A percentile compares a stretch with the other conserved stretches of the same genome.
These are phyloP conservation scores for Zosterops borbonicus DNA, from an alignment of 2,113 vertebrate genomes.

Conservation along the genomic window DNA sequence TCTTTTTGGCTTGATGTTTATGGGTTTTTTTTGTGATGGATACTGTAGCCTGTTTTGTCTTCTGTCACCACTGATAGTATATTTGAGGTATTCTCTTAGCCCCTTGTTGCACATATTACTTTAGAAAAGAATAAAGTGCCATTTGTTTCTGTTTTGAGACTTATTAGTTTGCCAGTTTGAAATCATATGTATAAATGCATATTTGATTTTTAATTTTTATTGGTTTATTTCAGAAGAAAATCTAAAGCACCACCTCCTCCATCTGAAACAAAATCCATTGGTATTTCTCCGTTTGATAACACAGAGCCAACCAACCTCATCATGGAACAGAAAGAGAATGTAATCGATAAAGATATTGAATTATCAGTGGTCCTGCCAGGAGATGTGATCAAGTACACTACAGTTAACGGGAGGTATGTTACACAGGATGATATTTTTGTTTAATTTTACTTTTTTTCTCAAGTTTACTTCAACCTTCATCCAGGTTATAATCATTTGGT, in stretches of 20 bases:
- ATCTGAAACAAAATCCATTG: constrained; percentile 65
- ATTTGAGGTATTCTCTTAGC: background rate
- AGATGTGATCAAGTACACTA: constrained; percentile 83
- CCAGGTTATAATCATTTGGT: background rate
- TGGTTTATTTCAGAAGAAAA: constrained; percentile 81
- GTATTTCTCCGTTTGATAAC: constrained; percentile 73
- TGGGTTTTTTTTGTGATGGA: background rate
- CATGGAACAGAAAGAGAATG: constrained; percentile 91
- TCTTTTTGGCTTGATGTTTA: background rate
- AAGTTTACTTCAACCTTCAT: background rate
- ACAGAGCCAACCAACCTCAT: constrained; percentile 63
- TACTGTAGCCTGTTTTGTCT: background rate
- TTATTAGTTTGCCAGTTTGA: background rate
- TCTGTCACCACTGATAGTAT: background rate
- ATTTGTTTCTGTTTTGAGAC: background rate
- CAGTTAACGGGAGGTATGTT: constrained; percentile 87
- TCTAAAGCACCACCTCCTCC: constrained; percentile 90
- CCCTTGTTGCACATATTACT: background rate
- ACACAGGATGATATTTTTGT: background rate
- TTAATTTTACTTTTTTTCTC: background rate
- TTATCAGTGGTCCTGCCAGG: constrained; percentile 90
- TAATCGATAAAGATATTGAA: constrained; percentile 84
- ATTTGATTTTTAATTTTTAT: background rate
- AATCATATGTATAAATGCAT: background rate
- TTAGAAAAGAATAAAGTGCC: background rate